Evolutionary conservation across 2,113 vertebrate genomes (phyloP).

Genomic region (Balaeniceps rex): DNA sequence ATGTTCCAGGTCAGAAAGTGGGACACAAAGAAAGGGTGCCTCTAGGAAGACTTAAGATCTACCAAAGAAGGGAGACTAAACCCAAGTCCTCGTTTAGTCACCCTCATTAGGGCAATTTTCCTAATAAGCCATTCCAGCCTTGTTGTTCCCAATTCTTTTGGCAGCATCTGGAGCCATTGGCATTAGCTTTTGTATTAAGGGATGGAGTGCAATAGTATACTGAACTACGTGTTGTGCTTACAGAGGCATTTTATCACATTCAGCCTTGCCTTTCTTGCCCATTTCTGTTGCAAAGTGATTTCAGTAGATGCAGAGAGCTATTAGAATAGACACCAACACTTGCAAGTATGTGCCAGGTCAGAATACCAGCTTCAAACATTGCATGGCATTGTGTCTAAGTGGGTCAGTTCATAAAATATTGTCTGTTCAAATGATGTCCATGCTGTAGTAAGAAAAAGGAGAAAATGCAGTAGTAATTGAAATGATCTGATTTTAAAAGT

Average conservation of each 20-base stretch:
- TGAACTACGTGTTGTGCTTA: not conserved
- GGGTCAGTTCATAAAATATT: constrained; percentile 37
- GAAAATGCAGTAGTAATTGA: not conserved
- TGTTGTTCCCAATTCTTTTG: not conserved
- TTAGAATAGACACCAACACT: not conserved
- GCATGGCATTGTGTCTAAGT: constrained; percentile 5
- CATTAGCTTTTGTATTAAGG: not conserved
- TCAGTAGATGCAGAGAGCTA: not conserved
- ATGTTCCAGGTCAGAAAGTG: not conserved
- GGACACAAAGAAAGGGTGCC: not conserved
- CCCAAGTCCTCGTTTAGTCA: not conserved
- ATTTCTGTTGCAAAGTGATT: not conserved
- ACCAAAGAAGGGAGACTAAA: not conserved
- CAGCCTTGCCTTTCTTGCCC: not conserved
- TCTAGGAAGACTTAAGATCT: not conserved
- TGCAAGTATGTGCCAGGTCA: not conserved
- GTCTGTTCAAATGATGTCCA: not conserved
- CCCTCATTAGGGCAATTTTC: not conserved
- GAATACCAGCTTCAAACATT: not conserved
- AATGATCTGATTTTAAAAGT: not conserved
- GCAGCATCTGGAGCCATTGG: not conserved
- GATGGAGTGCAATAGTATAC: not conserved
- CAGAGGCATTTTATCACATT: not conserved
- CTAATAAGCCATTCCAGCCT: not conserved
- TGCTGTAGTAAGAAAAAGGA: not conserved